Base-by-base conservation (phyloP, 2,113 vertebrate species). In the Caranx melampygus region DNA sequence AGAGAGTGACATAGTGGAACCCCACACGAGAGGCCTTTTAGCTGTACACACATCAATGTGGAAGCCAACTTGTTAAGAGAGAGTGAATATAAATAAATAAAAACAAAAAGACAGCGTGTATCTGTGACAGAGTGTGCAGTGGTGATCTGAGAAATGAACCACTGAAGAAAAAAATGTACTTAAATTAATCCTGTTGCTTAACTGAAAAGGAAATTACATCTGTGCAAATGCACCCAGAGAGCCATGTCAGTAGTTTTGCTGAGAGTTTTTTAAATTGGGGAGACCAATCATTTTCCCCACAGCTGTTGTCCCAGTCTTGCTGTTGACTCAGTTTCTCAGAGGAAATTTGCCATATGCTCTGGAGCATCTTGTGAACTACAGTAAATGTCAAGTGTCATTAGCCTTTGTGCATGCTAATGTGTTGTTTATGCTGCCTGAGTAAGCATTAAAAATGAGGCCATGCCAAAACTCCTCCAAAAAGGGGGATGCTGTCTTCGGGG, bases 311-410 rank as follows among this genome's bases (percentile, higher is more conserved):
- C 58, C 68, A 54, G 65, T 74, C 68, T 85, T 47, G n/a, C 65
- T 88, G 90, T 91, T 92, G 88, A 91, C 79, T 91, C 83, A 87
- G 87, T 83, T 90, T 82, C 82, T 79, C 6, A 16, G 85, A 87
- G 85, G 86, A 92, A 91, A 92, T 84, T 57, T 78, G 86, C 84
- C 90, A 88, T 89, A 87, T 91, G 88, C 82, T 92, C 84, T 52
- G 84, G 82, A 93, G 84, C 89, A 81, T 92, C 82, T 82, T 72
- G 82, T 92, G 87, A 92, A 92, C 88, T 88, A 87, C 87, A 86
- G 79, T 90, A 87, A 93, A 91, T 92, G 91, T 93, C 90, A 92
- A 90, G 89, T 89, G 88, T 89, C 82, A 78, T 82, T 85, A 83
- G 78, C 74, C 79, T 84, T 83, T 89, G 55, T 78, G 90, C 87